phyloP scores from a whole-genome alignment of 1,140 invertebrate species.

The Caenorhabditis remanei region DNA sequence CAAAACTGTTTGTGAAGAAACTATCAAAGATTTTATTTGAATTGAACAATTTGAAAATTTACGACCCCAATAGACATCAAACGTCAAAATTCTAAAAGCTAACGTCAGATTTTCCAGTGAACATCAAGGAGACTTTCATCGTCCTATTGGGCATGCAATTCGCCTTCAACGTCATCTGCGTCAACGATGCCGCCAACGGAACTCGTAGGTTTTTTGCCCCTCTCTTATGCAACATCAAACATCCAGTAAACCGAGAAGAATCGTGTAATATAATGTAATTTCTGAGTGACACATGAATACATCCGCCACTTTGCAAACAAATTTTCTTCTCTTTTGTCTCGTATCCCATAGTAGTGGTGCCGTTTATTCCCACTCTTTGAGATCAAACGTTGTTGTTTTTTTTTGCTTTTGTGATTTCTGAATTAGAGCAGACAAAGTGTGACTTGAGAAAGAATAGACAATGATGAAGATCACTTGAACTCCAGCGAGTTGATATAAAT shows the following conservation, averaged over 20 bases:
- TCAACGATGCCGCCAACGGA: not conserved
- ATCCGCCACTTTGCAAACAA: slow-evolving; percentile 24
- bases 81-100: too few species aligned
- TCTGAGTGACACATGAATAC: slow-evolving; percentile 29
- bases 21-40: not conserved
- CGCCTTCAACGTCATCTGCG: not conserved
- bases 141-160: not conserved
- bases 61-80: too few species aligned
- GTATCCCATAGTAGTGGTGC: not conserved
- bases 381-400: not conserved
- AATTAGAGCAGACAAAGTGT: not conserved
- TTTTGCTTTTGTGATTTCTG: not conserved
- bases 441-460: not conserved
- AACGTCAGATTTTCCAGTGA: not conserved
- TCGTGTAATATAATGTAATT: slow-evolving; percentile 28
- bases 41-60: not conserved
- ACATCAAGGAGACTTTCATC: not conserved
- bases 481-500: too few species aligned
- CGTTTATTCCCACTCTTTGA: not conserved
- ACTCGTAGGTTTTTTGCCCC: slow-evolving; percentile 14
- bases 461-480: not conserved
- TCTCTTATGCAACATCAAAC: not conserved
- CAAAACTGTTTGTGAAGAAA: too few species aligned
- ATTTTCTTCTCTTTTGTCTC: slow-evolving; percentile 4
- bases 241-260: not conserved